phyloP scores from a whole-genome alignment of 2,888 invertebrate genomes.

The Helleia helle region DNA sequence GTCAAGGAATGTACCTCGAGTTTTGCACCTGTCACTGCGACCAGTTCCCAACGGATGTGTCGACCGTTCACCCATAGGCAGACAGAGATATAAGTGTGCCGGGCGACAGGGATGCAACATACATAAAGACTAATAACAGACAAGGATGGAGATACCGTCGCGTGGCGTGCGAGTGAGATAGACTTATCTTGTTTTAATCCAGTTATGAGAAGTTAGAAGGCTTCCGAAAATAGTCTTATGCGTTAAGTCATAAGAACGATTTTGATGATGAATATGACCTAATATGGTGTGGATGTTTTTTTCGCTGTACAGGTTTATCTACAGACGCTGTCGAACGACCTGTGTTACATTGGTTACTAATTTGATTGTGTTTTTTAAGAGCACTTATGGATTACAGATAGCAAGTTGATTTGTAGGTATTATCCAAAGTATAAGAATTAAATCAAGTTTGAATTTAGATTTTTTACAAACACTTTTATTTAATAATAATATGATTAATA shows the following conservation, averaged over 20 bases:
- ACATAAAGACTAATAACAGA: conserved; percentile 12
- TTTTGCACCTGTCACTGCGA: conserved; percentile 60
- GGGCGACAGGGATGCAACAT: conserved; percentile 17
- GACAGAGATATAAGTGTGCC: conserved; percentile 36
- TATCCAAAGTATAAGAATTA: no score
- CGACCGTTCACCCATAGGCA: conserved; percentile 51
- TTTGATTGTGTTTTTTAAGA: no score
- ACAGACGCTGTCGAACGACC: neutral
- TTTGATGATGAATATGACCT: conserved; percentile 10
- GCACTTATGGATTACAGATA: no score
- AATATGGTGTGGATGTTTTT: conserved; percentile 13
- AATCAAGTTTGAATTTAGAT: no score
- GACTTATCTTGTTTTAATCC: conserved; percentile 40
- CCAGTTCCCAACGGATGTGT: conserved; percentile 55
- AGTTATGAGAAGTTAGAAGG: conserved; percentile 40
- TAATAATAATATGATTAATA: no score
- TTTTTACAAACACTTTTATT: no score
- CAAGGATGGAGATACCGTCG: conserved; percentile 32
- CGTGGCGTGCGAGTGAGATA: conserved; percentile 45
- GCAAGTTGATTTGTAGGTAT: no score
- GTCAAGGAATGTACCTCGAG: conserved; percentile 45
- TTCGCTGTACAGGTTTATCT: neutral
- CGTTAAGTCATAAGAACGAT: conserved; percentile 11
- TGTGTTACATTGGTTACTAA: no score
- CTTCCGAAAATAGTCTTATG: conserved; percentile 16